A percentile compares a stretch with the other conserved stretches of the same genome.
These are phyloP conservation scores for Podarcis cretensis DNA, from an alignment of 2,113 vertebrate species.

Conservation along the genomic window DNA sequence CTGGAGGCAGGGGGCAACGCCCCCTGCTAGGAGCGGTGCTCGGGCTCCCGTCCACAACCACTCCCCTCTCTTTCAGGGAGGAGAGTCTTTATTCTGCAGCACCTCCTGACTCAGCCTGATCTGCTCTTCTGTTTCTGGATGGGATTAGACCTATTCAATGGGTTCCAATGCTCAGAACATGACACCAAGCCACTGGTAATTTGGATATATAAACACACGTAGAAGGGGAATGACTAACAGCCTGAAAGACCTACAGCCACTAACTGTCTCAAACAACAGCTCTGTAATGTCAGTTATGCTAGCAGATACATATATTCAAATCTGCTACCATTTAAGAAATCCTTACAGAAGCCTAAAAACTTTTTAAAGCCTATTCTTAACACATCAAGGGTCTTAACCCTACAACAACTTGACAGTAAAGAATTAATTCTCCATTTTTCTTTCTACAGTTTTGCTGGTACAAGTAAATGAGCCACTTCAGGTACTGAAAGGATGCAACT, in stretches of 20 bases:
- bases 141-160: not conserved
- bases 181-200: not conserved
- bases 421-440: constrained; percentile 34
- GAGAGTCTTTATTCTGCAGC: not conserved
- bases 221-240: constrained; percentile 3
- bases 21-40: too few relatives aligned
- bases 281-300: not conserved
- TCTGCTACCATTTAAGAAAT: constrained; percentile 5
- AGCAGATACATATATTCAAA: constrained; percentile 2
- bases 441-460: constrained; percentile 1
- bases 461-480: not conserved
- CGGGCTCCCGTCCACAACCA: too few relatives aligned
- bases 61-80: too few relatives aligned
- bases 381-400: not conserved
- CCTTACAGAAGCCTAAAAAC: not conserved
- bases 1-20: too few relatives aligned
- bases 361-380: not conserved
- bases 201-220: not conserved
- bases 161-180: not conserved
- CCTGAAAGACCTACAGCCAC: not conserved
- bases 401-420: not conserved
- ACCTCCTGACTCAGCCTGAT: not conserved
- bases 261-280: not conserved
- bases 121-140: not conserved
- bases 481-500: not conserved